phyloP scores from a whole-genome alignment of 2,113 vertebrate genomes.

The Anolis sagrei region DNA sequence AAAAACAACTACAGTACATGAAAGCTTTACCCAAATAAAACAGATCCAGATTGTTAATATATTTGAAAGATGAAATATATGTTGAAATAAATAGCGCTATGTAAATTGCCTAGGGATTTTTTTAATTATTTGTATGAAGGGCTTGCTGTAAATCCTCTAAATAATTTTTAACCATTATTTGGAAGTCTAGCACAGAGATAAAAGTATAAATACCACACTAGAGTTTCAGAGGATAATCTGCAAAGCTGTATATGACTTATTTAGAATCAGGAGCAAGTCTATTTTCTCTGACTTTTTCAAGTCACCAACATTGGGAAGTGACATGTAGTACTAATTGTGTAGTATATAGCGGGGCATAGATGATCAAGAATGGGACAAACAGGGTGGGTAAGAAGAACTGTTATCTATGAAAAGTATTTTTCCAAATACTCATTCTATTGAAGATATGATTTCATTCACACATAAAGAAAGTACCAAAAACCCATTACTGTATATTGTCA shows the following conservation, averaged over 20 bases:
- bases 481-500: not conserved
- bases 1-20: too few relatives aligned
- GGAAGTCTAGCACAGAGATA: not conserved
- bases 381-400: not conserved
- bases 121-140: not conserved
- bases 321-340: not conserved
- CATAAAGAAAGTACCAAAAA: not conserved
- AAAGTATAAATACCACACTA: not conserved
- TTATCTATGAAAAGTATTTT: too few relatives aligned
- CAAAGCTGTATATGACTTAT: too few relatives aligned
- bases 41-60: not conserved
- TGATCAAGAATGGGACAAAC: too few relatives aligned
- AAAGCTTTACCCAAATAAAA: too few relatives aligned
- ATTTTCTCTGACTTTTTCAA: not conserved
- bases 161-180: not conserved
- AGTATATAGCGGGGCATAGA: too few relatives aligned
- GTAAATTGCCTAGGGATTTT: not conserved
- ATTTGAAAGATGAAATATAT: not conserved
- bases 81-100: not conserved
- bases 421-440: not conserved
- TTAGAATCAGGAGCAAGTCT: not conserved
- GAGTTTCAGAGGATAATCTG: not conserved
- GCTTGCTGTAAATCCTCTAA: not conserved
- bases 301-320: not conserved
- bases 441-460: not conserved